These are phyloP conservation scores for Callopanchax toddi DNA, from an alignment of 2,113 vertebrate species.

Conservation along the genomic window DNA sequence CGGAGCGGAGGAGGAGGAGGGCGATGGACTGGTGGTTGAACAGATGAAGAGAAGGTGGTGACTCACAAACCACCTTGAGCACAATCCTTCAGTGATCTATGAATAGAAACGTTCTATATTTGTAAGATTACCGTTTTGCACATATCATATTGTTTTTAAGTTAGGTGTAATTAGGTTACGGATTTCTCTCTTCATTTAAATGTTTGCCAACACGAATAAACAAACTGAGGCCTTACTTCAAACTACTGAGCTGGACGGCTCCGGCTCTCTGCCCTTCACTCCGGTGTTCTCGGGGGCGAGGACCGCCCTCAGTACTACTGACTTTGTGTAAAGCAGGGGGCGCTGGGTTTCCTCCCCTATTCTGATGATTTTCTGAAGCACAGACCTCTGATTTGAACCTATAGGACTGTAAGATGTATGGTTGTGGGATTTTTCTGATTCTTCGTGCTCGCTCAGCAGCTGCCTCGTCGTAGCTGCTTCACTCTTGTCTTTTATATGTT, in stretches of 20 bases:
- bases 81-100: conserved; percentile 51
- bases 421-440: conserved; percentile 74
- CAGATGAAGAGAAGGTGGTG: conserved; percentile 20
- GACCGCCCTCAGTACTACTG: conserved; percentile 97
- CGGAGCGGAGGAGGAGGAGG: conserved; percentile 27
- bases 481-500: conserved; percentile 66
- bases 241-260: conserved; percentile 89
- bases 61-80: conserved; percentile 33
- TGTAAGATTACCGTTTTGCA: conserved; percentile 82
- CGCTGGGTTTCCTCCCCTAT: conserved; percentile 69
- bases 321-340: conserved; percentile 88
- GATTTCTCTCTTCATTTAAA: conserved; percentile 74
- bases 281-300: conserved; percentile 51
- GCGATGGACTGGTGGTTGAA: not conserved
- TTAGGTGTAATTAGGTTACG: conserved; percentile 73
- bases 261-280: conserved; percentile 57
- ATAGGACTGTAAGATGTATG: conserved; percentile 76
- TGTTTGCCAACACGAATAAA: conserved; percentile 83
- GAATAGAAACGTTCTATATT: conserved; percentile 68
- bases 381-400: conserved; percentile 62
- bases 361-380: conserved; percentile 70
- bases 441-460: conserved; percentile 32
- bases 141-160: conserved; percentile 70
- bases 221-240: conserved; percentile 90
- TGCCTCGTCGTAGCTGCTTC: conserved; percentile 22